Conservation (phyloP, 2,113 vertebrate genomes). For the Telmatochromis sp. region DNA sequence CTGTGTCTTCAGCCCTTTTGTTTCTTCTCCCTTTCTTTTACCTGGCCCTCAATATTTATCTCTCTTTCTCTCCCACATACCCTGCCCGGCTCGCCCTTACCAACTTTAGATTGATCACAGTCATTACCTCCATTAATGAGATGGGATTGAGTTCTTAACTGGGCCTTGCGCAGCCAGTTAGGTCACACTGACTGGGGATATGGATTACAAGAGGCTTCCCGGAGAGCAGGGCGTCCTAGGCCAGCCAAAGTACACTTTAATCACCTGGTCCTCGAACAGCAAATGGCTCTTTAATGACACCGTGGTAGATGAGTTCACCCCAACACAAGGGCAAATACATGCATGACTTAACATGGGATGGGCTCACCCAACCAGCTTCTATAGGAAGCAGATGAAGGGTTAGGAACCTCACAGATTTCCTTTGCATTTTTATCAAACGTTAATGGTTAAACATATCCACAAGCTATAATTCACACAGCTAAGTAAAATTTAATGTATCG, state of each 20-base stretch:
- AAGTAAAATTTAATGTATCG: not conserved
- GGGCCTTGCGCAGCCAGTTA: constrained; percentile 45
- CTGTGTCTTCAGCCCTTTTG: not conserved
- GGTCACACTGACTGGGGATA: constrained; percentile 56
- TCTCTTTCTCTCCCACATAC: not conserved
- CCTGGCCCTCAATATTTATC: constrained; percentile 2
- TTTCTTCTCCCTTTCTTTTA: not conserved
- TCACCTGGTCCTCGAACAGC: constrained; percentile 57
- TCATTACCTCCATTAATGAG: constrained; percentile 74
- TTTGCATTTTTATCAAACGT: not conserved
- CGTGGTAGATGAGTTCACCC: constrained; percentile 25
- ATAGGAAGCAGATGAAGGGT: not conserved
- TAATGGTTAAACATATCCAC: not conserved
- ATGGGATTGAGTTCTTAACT: constrained; percentile 66
- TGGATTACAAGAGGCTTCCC: constrained; percentile 59
- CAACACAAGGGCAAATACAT: constrained; percentile 42
- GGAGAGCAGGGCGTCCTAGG: constrained; percentile 31
- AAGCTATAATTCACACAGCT: not conserved
- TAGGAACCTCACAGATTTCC: not conserved
- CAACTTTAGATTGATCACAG: constrained; percentile 70
- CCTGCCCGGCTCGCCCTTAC: not conserved
- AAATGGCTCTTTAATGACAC: constrained; percentile 58
- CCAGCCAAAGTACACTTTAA: constrained; percentile 59
- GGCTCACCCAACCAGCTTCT: not conserved
- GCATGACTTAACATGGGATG: not conserved